These are phyloP conservation scores for Anniella stebbinsi DNA, from an alignment of 2,797 vertebrate genomes.

Conservation along the genomic window DNA sequence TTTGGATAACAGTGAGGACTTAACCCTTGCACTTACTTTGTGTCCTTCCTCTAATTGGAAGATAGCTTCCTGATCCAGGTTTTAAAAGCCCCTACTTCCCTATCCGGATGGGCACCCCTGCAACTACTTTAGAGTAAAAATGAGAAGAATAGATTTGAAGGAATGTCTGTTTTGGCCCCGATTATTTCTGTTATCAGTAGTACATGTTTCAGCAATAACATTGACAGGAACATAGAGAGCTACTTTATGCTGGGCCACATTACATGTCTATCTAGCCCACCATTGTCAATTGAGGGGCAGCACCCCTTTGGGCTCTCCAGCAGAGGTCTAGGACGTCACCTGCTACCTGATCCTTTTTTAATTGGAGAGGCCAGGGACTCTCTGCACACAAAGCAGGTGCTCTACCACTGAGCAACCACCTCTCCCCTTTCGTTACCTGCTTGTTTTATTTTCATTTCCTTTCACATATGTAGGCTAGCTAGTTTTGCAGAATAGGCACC, in stretches of 20 bases:
- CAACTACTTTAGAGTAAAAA: background rate
- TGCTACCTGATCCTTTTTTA: background rate
- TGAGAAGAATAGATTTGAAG: too few species aligned
- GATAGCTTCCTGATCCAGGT: background rate
- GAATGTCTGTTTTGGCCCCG: too few species aligned
- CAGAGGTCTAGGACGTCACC: too few species aligned
- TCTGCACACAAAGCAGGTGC: background rate
- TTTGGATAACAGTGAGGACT: background rate
- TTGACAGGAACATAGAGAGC: background rate
- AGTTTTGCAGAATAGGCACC: conserved; percentile 6
- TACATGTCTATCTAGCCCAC: background rate
- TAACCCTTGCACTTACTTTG: background rate
- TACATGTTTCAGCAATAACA: conserved; percentile 18
- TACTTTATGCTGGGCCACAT: background rate
- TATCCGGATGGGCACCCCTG: too few species aligned
- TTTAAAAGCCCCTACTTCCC: too few species aligned
- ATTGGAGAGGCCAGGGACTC: background rate
- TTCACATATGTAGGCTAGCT: background rate
- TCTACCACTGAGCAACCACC: background rate
- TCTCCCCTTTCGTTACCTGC: background rate
- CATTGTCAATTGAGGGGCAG: background rate
- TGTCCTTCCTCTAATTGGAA: background rate
- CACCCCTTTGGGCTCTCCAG: background rate
- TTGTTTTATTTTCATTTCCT: background rate
- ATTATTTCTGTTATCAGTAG: background rate